Base-by-base conservation (phyloP, 2,113 vertebrate genomes). In the Varanus salvator region DNA sequence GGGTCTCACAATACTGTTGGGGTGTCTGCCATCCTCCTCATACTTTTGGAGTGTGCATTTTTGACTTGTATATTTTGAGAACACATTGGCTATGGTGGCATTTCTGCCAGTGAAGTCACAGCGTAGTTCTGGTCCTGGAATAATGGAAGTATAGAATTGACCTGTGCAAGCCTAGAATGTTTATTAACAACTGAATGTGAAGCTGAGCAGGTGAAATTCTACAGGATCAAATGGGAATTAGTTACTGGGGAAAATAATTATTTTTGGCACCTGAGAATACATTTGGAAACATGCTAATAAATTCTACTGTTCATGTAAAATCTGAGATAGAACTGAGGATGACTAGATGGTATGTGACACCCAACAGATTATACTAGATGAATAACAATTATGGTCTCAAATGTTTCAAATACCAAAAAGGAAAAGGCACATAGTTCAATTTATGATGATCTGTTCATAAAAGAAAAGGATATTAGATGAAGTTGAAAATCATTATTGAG, bases 341-440 rank as follows among this genome's bases (percentile, higher is more conserved):
- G 85, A 66, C 54, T 68, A 66, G 74, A 87, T 78, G 75, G 8
- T 78, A 68, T 68, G 44, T 87, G 86, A 78, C 86, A 50, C 60
- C 27, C 38, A 87, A 50, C 17, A 68, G 68, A 68, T 80, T 87
- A 77, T 9, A 64, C 3, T 29, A 48, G 15, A 50, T 48, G 44
- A 87, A 87, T 52, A 78, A 80, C 29, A 87, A n/a, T n/a, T 87
- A 64, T 44, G 25, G 19, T 6, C 57, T 57, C 31, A 52, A 85
- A 50, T 71, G 27, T 85, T 81, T 57, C 52, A 81, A 57, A 81
- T 81, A 54, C 57, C 29, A 85, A 31, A 84, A 83, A 66, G 81
- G 60, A 60, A 64, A 21, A 75, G n/a, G 21, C 60, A 60, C 85
- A 76, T 60, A 60, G 54, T 86, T 86, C 50, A 25, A 34, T 80